Conservation (phyloP, 2,888 invertebrate species). For the Patella depressa region DNA sequence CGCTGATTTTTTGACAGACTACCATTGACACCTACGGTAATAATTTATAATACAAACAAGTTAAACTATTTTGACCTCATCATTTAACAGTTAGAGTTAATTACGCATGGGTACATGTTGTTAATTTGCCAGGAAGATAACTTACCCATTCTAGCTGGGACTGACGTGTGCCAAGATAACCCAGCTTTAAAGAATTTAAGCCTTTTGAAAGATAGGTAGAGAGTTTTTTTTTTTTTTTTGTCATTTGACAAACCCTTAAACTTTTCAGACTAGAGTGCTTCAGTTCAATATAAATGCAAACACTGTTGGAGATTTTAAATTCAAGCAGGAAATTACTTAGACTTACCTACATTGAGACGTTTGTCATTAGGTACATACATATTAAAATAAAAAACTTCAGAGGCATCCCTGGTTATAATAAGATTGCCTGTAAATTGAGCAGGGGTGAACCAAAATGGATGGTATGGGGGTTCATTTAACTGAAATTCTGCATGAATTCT, state of each 20-base stretch:
- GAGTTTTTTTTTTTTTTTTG: not conserved
- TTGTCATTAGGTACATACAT: conserved; percentile 64
- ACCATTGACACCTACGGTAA: no score
- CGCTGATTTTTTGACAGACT: no score
- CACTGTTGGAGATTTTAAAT: not conserved
- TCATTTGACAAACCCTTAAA: not conserved
- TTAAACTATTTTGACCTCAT: no score
- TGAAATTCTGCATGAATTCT: conserved; percentile 71
- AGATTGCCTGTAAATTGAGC: conserved; percentile 68
- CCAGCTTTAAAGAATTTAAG: not conserved
- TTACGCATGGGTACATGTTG: no score
- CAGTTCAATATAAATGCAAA: not conserved
- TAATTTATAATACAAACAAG: no score
- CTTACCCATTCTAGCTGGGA: no score
- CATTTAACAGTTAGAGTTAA: no score
- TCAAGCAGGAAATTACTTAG: not conserved
- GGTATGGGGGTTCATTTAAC: conserved; percentile 66
- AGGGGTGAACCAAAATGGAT: conserved; percentile 71
- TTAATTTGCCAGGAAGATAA: no score
- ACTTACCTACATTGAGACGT: conserved; percentile 69
- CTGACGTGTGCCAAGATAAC: no score
- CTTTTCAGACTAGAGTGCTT: not conserved
- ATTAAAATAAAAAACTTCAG: conserved; percentile 57
- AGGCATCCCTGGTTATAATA: conserved; percentile 57
- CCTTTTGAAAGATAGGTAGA: not conserved